Evolutionary conservation across 30 jellyfish, hydroid and myxozoan genomes (phyloP).

Genomic region (Nemopilema nomurai): DNA sequence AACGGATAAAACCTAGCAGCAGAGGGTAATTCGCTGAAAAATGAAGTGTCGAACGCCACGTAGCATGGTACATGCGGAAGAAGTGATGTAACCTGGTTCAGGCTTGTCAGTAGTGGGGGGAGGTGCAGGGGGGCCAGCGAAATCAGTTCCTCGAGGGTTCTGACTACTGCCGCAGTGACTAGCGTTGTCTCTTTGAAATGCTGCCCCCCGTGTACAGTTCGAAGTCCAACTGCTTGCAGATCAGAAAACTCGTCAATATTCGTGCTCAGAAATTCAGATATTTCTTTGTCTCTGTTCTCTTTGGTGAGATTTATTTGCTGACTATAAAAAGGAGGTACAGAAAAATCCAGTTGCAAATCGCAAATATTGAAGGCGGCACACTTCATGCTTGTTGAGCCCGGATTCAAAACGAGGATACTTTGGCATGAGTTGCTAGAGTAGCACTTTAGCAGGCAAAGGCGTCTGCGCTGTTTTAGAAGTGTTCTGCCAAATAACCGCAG

Average conservation of each 20-base stretch:
- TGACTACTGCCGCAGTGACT: conserved; percentile 48
- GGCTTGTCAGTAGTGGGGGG: conserved; percentile 66
- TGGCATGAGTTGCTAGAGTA: conserved; percentile 12
- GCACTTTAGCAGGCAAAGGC: not conserved
- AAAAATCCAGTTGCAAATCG: conserved; percentile 30
- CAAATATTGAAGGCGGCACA: conserved; percentile 55
- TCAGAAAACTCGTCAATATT: conserved; percentile 40
- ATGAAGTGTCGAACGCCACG: conserved; percentile 83
- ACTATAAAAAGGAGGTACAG: conserved; percentile 43
- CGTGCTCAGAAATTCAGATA: conserved; percentile 19
- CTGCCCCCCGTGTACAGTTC: conserved; percentile 89
- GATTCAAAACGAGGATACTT: conserved; percentile 70
- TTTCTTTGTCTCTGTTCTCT: conserved; percentile 28
- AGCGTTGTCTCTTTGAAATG: conserved; percentile 56
- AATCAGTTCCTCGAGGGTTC: conserved; percentile 41
- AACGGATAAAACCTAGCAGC: conserved; percentile 69
- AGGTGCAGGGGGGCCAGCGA: conserved; percentile 85
- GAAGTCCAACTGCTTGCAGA: conserved; percentile 70
- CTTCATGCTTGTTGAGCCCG: conserved; percentile 84
- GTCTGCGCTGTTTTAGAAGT: not conserved
- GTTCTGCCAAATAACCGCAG: not conserved
- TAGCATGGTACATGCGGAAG: conserved; percentile 55
- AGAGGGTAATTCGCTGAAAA: conserved; percentile 65
- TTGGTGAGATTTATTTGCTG: conserved; percentile 27
- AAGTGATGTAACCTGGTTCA: conserved; percentile 45